A percentile compares a stretch with the other conserved stretches of the same genome.
phyloP scores from a whole-genome alignment of 2,888 invertebrate species.

The Limenitis camilla region DNA sequence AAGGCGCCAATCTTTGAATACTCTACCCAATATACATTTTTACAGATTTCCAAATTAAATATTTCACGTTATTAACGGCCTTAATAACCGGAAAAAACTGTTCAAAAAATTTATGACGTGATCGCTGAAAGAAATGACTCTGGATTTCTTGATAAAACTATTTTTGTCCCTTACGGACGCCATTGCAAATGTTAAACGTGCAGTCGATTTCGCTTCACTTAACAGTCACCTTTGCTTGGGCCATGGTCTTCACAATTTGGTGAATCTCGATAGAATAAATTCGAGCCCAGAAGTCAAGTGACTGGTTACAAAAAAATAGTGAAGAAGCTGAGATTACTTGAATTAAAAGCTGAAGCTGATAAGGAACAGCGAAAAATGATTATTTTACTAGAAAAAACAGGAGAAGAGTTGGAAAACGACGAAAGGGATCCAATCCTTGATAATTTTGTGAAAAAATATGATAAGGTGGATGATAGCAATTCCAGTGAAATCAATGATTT shows the following conservation, averaged over 20 bases:
- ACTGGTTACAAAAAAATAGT: background rate
- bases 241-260: background rate
- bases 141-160: background rate
- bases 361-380: background rate
- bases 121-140: background rate
- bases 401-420: background rate
- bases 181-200: background rate
- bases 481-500: background rate
- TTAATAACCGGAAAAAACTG: background rate
- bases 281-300: background rate
- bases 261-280: background rate
- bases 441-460: background rate
- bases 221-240: background rate
- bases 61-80: background rate
- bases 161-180: conserved; percentile 1
- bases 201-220: background rate
- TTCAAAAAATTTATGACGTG: background rate
- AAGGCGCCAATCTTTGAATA: no score
- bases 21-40: no score
- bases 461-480: background rate
- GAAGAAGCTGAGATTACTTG: background rate
- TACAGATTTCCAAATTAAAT: background rate
- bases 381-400: background rate
- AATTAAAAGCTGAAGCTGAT: background rate
- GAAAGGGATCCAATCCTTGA: background rate